Evolutionary conservation across 1,140 invertebrate genomes (phyloP), one percentile per base, ranked within the genome.

Genomic region (Drosophila suzukii): DNA sequence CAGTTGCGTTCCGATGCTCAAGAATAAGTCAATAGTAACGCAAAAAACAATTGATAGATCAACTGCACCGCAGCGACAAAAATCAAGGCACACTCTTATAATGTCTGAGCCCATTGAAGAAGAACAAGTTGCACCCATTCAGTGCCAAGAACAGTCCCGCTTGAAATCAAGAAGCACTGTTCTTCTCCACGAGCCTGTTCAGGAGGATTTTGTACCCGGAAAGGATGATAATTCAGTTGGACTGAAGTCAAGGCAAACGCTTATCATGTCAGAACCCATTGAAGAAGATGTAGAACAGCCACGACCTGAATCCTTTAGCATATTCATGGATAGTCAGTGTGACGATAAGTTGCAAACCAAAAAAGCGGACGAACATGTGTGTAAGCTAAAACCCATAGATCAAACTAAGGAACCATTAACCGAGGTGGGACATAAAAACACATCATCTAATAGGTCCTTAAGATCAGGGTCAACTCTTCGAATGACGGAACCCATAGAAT

Each of bases 201-300:
- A 15, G 1, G n/a, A 50, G 8, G n/a, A 32, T 3, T n/a, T 50
- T n/a, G 1, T 7, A 32, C 3, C 27, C 8, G n/a, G 2, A 50
- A 50, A 30, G n/a, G 24, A 30, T 0, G 3, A 32, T 10, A n/a
- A 15, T 15, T 4, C 8, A n/a, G 13, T 8, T 50, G n/a, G 47
- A 32, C 47, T 11, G 13, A 50, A 30, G 27, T 4, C 47, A 32
- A 50, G 47, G 27, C 47, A 58, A 36, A 75, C 73, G 3, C 41
- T 75, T 3, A 24, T 43, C 2, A 34, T 59, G 7, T 6, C 47
- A 6, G 73, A 75, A 6, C 46, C 53, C n/a, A 62, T 75, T 6
- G 38, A 75, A 24, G 72, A 75, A 5, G 67, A 73, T 13, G n/a
- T 17, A 11, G n/a, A n/a, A 15, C 27, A 30, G 27, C 7, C 47